These are phyloP conservation scores for Cinclus cinclus DNA, from an alignment of 2,113 vertebrate species.

Conservation along the genomic window DNA sequence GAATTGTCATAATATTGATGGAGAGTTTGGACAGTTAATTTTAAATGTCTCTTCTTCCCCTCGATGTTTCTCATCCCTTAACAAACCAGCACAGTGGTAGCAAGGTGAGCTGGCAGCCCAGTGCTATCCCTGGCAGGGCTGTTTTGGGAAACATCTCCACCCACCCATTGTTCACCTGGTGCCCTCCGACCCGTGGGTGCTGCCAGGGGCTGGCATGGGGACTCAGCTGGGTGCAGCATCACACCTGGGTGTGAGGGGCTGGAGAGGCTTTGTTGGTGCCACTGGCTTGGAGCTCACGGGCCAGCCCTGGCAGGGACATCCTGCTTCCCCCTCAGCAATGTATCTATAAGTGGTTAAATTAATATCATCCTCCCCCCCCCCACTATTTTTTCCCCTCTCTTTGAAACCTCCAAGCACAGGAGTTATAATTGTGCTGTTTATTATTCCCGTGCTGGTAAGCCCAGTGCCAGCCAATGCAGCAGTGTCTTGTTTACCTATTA, in stretches of 20 bases:
- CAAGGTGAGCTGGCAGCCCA: constrained; percentile 25
- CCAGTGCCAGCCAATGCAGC: not conserved
- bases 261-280: not conserved
- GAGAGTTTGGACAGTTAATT: constrained; percentile 74
- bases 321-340: not conserved
- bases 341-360: constrained; percentile 51
- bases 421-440: constrained; percentile 73
- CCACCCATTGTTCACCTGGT: not conserved
- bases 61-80: constrained; percentile 30
- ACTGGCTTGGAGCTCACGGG: not conserved
- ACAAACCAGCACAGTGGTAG: constrained; percentile 9
- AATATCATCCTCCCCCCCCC: constrained; percentile 38
- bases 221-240: not conserved
- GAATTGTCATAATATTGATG: constrained; percentile 72
- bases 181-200: accelerated
- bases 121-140: not conserved
- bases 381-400: not conserved
- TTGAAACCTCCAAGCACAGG: constrained; percentile 22
- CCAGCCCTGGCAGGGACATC: not conserved
- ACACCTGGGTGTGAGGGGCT: not conserved
- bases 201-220: not conserved
- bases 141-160: not conserved
- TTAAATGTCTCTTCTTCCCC: constrained; percentile 66
- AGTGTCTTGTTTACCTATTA: constrained; percentile 72
- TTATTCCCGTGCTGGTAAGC: constrained; percentile 50